Evolutionary conservation across 2,113 vertebrate species (phyloP).

Genomic region (Gopherus flavomarginatus): DNA sequence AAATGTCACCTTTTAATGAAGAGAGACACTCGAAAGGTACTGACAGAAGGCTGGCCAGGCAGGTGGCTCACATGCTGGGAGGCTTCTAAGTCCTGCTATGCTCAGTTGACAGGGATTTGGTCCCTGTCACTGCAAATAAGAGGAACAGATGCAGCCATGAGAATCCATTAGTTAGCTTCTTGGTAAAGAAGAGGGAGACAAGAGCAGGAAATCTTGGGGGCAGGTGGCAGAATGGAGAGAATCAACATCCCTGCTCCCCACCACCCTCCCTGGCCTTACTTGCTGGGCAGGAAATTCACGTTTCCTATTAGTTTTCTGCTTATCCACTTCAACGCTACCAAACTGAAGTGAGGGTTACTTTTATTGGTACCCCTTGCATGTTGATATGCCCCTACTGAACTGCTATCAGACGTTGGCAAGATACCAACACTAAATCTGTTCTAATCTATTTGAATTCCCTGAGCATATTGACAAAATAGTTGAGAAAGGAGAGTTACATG

Average conservation of each 20-base stretch:
- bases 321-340: neutral
- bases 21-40: neutral
- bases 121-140: rapidly evolving
- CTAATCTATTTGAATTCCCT: constrained; percentile 26
- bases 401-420: neutral
- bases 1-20: neutral
- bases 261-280: neutral
- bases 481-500: neutral
- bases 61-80: neutral
- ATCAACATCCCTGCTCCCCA: neutral
- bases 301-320: neutral
- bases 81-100: neutral
- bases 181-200: neutral
- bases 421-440: neutral
- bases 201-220: neutral
- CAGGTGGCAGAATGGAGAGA: neutral
- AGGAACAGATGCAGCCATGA: constrained; percentile 9
- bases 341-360: neutral
- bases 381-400: neutral
- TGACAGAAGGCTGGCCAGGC: neutral
- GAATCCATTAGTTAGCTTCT: constrained; percentile 13
- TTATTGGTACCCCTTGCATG: neutral
- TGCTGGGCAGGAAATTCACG: neutral
- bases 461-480: constrained; percentile 25
- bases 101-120: neutral